A percentile compares a stretch with the other conserved stretches of the same genome.
These are phyloP conservation scores for Mimachlamys varia DNA, from an alignment of 2,888 invertebrate species.

Conservation along the genomic window DNA sequence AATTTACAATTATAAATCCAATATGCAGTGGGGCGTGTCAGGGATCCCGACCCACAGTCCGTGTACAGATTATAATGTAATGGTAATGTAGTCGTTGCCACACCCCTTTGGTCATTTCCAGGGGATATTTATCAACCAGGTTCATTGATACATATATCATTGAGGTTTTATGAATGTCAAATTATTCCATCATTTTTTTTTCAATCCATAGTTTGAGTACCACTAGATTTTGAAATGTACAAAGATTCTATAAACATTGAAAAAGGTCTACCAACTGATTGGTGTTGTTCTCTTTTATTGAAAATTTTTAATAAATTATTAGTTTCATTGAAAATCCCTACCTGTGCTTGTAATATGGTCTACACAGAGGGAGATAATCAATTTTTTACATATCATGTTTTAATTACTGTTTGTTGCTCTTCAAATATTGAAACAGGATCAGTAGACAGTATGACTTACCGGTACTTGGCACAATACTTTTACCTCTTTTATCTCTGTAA, in stretches of 20 bases:
- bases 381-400: not conserved
- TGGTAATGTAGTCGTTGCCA: too few relatives aligned
- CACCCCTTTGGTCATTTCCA: too few relatives aligned
- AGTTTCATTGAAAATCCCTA: not conserved
- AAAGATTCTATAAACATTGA: too few relatives aligned
- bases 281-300: too few relatives aligned
- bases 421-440: not conserved
- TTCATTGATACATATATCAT: not conserved
- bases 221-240: too few relatives aligned
- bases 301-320: too few relatives aligned
- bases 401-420: not conserved
- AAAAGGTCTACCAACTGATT: too few relatives aligned
- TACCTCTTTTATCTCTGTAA: not conserved
- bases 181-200: not conserved
- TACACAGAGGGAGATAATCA: not conserved
- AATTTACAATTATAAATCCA: too few relatives aligned
- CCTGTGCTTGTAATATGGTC: not conserved
- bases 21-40: not conserved
- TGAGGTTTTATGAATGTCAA: not conserved
- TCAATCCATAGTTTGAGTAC: too few relatives aligned
- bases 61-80: too few relatives aligned
- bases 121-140: not conserved
- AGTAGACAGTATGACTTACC: not conserved
- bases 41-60: not conserved
- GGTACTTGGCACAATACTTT: not conserved